Percentiles rank a stretch among this genome's conserved stretches.
phyloP scores from a whole-genome alignment of 1,140 invertebrate species.

The Drosophila setifemur region DNA sequence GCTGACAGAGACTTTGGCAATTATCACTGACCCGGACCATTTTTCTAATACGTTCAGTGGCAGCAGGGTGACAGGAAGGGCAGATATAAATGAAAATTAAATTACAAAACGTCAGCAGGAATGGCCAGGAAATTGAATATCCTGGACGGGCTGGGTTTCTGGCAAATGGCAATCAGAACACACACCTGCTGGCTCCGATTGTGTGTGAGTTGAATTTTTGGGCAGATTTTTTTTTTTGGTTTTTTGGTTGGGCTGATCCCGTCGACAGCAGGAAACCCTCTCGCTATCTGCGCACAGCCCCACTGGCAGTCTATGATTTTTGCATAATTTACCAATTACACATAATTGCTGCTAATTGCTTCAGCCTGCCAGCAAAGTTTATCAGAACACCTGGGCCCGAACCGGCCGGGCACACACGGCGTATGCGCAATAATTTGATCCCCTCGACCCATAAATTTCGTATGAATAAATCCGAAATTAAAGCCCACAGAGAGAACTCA shows the following conservation, averaged over 20 bases:
- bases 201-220: not conserved
- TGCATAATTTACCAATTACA: constrained; percentile 73
- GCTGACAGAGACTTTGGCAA: constrained; percentile 32
- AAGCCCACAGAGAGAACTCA: not conserved
- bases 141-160: constrained; percentile 23
- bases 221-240: too few relatives aligned
- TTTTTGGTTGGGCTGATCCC: not conserved
- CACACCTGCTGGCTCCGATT: constrained; percentile 5
- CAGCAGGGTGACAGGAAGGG: constrained; percentile 11
- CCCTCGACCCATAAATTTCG: not conserved
- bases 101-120: constrained; percentile 33
- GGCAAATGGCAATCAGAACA: not conserved
- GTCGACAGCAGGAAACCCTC: not conserved
- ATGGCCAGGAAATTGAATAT: constrained; percentile 63
- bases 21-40: constrained; percentile 34
- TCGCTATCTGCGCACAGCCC: constrained; percentile 11
- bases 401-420: constrained; percentile 52
- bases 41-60: constrained; percentile 2
- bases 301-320: constrained; percentile 41
- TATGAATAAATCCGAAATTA: not conserved
- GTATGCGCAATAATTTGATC: constrained; percentile 24
- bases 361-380: constrained; percentile 28
- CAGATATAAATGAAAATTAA: constrained; percentile 46
- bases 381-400: constrained; percentile 25
- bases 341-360: constrained; percentile 61